These are phyloP conservation scores for Sminthopsis crassicaudata DNA, from an alignment of 2,113 vertebrate species.

Conservation along the genomic window DNA sequence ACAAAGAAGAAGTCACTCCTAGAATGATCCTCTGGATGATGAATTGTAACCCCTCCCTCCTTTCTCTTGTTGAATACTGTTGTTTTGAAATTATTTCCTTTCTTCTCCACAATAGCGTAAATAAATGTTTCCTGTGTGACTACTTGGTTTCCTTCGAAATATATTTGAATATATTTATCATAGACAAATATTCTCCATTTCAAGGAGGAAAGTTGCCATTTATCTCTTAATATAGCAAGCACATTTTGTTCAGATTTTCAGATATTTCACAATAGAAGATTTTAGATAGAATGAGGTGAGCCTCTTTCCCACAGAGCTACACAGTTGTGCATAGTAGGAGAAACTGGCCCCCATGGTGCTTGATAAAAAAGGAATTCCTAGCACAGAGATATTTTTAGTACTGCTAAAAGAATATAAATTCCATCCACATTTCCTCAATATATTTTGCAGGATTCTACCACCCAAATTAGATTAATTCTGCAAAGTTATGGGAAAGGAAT, in stretches of 20 bases:
- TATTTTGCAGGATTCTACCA: constrained; percentile 14
- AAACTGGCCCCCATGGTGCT: constrained; percentile 34
- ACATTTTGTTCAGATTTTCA: constrained; percentile 57
- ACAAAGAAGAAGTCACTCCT: constrained; percentile 27
- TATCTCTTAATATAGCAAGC: constrained; percentile 54
- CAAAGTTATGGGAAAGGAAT: constrained; percentile 37
- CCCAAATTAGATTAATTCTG: constrained; percentile 10
- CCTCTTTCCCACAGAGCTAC: constrained; percentile 41
- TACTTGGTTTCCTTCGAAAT: constrained; percentile 66
- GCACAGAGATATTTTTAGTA: constrained; percentile 67
- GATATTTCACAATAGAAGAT: constrained; percentile 43
- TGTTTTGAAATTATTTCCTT: constrained; percentile 67
- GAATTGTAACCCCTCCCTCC: constrained; percentile 12
- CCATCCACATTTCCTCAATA: constrained; percentile 63
- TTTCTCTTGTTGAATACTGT: constrained; percentile 52
- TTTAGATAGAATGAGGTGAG: constrained; percentile 56
- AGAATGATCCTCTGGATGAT: constrained; percentile 6
- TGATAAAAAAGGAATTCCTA: constrained; percentile 72
- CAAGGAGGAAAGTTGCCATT: constrained; percentile 25
- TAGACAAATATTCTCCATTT: constrained; percentile 46
- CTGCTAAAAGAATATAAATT: constrained; percentile 36
- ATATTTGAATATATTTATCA: constrained; percentile 38
- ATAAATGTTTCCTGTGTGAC: constrained; percentile 41
- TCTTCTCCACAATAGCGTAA: constrained; percentile 66
- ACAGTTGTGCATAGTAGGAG: constrained; percentile 30